Conservation (phyloP, 2,888 invertebrate species). For the Drosophila mulleri region DNA sequence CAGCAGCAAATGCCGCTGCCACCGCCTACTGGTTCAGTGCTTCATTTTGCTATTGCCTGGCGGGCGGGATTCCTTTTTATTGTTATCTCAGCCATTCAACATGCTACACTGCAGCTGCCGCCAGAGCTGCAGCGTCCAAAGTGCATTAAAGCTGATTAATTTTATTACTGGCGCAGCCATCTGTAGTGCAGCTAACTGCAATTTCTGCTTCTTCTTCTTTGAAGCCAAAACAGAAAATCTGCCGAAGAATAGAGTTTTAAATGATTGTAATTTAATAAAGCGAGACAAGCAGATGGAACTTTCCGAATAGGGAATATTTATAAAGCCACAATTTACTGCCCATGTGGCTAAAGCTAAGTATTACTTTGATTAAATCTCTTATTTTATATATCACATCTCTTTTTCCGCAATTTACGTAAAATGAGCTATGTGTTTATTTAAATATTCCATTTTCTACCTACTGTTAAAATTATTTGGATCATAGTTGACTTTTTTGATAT, state of each 20-base stretch:
- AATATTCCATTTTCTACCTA: no score
- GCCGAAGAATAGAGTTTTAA: constrained; percentile 7
- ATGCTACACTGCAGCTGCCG: constrained; percentile 27
- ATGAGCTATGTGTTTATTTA: not conserved
- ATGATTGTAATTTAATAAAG: constrained; percentile 5
- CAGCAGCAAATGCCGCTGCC: constrained; percentile 25
- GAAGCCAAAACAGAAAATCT: constrained; percentile 23
- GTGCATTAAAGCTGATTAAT: constrained; percentile 79
- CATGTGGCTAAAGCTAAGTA: not conserved
- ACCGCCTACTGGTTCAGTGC: constrained; percentile 7
- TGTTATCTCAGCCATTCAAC: constrained; percentile 75
- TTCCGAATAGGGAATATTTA: not conserved
- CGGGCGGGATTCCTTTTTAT: constrained; percentile 70
- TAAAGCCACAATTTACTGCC: not conserved
- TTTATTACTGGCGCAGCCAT: constrained; percentile 59
- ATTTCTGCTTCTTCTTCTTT: not conserved
- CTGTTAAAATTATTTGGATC: no score
- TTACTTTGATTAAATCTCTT: not conserved
- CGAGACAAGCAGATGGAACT: constrained; percentile 1
- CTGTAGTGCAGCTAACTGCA: constrained; percentile 20
- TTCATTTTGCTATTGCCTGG: constrained; percentile 34
- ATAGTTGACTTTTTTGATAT: no score
- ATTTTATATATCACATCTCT: not conserved
- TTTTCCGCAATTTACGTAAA: not conserved
- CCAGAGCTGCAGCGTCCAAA: constrained; percentile 32